A percentile compares a stretch with the other conserved stretches of the same genome.
Conservation (phyloP, 2,888 invertebrate genomes). For the Microctonus hyperodae region DNA sequence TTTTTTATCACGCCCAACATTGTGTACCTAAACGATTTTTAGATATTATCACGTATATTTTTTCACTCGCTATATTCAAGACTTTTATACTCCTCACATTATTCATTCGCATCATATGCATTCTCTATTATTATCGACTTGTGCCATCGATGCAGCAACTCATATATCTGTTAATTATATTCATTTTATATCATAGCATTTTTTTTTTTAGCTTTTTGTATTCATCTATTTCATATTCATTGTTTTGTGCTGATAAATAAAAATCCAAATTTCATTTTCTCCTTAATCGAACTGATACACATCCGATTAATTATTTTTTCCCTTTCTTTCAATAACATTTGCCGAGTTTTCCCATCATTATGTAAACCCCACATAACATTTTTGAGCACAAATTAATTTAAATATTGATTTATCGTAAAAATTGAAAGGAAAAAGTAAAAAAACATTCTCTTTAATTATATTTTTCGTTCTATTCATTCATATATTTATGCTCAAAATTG, state of each 20-base stretch:
- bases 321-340: neutral
- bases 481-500: neutral
- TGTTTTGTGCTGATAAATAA: conserved; percentile 10
- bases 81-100: neutral
- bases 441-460: neutral
- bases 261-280: neutral
- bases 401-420: too few species aligned
- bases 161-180: neutral
- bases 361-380: neutral
- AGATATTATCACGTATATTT: neutral
- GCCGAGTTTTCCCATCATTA: neutral
- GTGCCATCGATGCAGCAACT: neutral
- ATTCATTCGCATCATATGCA: neutral
- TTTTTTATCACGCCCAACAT: neutral
- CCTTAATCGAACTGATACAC: neutral
- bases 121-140: neutral
- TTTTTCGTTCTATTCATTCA: neutral
- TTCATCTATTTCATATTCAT: too few species aligned
- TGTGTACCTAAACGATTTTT: neutral
- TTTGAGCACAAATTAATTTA: conserved; percentile 22
- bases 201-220: neutral
- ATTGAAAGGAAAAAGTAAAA: neutral
- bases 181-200: neutral
- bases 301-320: neutral
- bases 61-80: neutral